Evolutionary conservation across 2,888 invertebrate genomes (phyloP).

Genomic region (Campaea margaritaria): DNA sequence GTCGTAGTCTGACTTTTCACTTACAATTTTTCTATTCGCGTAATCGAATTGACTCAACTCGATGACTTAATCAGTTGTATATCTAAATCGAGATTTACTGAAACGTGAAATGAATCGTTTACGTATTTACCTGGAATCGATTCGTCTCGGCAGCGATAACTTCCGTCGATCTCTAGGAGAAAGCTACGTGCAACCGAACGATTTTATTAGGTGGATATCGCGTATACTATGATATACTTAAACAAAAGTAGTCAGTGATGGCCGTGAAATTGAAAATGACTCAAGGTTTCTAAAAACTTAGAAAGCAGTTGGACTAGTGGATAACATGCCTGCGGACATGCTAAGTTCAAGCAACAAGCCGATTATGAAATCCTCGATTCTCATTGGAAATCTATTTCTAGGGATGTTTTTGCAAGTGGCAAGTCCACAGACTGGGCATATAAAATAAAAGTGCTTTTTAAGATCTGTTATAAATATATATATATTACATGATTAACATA

Average conservation of each 20-base stretch:
- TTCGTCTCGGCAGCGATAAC: constrained; percentile 50
- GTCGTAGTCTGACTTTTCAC: not conserved
- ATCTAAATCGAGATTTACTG: constrained; percentile 43
- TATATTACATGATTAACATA: too few species aligned
- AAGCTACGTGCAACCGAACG: constrained; percentile 47
- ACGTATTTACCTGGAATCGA: constrained; percentile 45
- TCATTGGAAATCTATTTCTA: too few species aligned
- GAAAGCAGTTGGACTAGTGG: constrained; percentile 30
- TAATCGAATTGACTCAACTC: constrained; percentile 15
- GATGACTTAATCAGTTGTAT: constrained; percentile 20
- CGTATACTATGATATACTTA: constrained; percentile 31
- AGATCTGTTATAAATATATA: too few species aligned
- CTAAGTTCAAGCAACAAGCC: constrained; percentile 11
- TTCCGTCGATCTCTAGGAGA: constrained; percentile 46
- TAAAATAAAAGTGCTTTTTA: too few species aligned
- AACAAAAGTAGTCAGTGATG: constrained; percentile 36
- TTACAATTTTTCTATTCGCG: not conserved
- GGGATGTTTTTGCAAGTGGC: too few species aligned
- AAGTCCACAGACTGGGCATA: too few species aligned
- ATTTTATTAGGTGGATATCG: constrained; percentile 33
- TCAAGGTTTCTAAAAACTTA: constrained; percentile 39
- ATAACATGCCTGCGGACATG: constrained; percentile 16
- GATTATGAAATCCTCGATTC: too few species aligned
- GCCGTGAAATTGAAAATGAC: constrained; percentile 42
- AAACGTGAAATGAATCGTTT: constrained; percentile 58